Evolutionary conservation across 2,888 invertebrate genomes (phyloP).

Genomic region (Caenorhabditis japonica): DNA sequence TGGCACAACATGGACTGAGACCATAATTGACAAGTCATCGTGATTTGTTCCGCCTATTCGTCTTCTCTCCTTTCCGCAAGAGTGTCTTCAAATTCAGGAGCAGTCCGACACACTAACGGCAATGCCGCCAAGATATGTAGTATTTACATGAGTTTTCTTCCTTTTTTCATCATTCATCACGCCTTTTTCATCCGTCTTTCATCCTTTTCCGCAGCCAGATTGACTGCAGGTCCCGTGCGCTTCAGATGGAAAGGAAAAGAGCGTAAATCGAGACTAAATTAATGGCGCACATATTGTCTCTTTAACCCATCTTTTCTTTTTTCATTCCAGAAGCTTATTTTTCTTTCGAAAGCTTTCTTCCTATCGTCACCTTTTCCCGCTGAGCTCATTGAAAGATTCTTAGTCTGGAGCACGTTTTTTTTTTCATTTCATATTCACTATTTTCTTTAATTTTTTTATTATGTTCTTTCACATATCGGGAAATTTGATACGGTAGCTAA

Average conservation of each 20-base stretch:
- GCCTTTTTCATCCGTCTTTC: slow-evolving; percentile 4
- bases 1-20: too few relatives aligned
- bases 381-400: too few relatives aligned
- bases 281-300: slow-evolving; percentile 25
- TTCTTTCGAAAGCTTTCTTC: slow-evolving; percentile 2
- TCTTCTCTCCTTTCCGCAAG: slow-evolving; percentile 12
- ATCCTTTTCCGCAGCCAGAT: slow-evolving; percentile 31
- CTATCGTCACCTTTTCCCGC: too few relatives aligned
- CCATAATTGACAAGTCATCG: too few relatives aligned
- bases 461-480: slow-evolving; percentile 16
- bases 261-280: slow-evolving; percentile 37
- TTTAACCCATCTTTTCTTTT: not conserved
- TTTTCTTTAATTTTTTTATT: slow-evolving; percentile 12
- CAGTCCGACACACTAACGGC: slow-evolving; percentile 10
- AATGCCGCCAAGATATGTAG: slow-evolving; percentile 15
- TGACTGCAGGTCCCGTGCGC: slow-evolving; percentile 20
- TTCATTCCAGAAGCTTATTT: not conserved
- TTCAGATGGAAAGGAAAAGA: not conserved
- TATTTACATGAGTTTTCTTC: slow-evolving; percentile 32
- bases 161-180: slow-evolving; percentile 33
- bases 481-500: slow-evolving; percentile 14
- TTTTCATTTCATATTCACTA: slow-evolving; percentile 13
- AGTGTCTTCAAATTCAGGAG: slow-evolving; percentile 35
- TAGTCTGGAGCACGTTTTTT: too few relatives aligned
- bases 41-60: slow-evolving; percentile 4